Evolutionary conservation across 1,140 invertebrate species (phyloP).

Genomic region (Drosophila nannoptera): DNA sequence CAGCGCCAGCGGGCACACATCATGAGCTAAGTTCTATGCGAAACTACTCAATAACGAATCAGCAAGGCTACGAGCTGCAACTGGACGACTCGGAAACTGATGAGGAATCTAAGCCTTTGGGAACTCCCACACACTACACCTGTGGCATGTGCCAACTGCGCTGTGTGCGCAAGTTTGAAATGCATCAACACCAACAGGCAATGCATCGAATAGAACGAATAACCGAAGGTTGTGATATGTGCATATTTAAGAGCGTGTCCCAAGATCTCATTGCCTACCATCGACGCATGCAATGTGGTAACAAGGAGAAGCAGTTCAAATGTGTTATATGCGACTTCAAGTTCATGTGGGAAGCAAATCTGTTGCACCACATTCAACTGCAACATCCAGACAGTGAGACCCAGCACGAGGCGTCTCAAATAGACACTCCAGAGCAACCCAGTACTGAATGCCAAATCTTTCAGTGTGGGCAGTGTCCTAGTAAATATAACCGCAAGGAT

Average conservation of each 20-base stretch:
- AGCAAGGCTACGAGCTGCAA: slow-evolving; percentile 65
- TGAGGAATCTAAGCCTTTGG: slow-evolving; percentile 42
- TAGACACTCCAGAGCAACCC: slow-evolving; percentile 41
- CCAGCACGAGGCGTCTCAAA: slow-evolving; percentile 14
- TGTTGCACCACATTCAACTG: slow-evolving; percentile 79
- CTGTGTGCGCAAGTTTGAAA: slow-evolving; percentile 75
- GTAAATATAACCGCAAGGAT: slow-evolving; percentile 81
- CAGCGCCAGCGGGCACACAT: slow-evolving; percentile 39
- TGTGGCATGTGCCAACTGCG: slow-evolving; percentile 80
- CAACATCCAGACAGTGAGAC: slow-evolving; percentile 67
- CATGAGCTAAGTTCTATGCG: slow-evolving; percentile 39
- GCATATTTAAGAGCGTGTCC: slow-evolving; percentile 66
- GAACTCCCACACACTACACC: slow-evolving; percentile 62
- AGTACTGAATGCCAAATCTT: slow-evolving; percentile 73
- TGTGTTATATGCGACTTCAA: slow-evolving; percentile 80
- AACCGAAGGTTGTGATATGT: slow-evolving; percentile 54
- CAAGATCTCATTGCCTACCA: slow-evolving; percentile 62
- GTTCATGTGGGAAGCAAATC: slow-evolving; percentile 80
- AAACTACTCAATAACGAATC: slow-evolving; percentile 74
- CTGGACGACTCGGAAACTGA: slow-evolving; percentile 75
- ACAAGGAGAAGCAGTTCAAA: slow-evolving; percentile 65
- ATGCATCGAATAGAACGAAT: slow-evolving; percentile 68
- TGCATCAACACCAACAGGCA: slow-evolving; percentile 67
- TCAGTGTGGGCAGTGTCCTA: slow-evolving; percentile 80
- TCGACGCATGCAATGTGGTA: slow-evolving; percentile 53